Percentiles rank a stretch among this genome's conserved stretches.
phyloP scores from a whole-genome alignment of 1,140 invertebrate species.

The Oppia nitens region DNA sequence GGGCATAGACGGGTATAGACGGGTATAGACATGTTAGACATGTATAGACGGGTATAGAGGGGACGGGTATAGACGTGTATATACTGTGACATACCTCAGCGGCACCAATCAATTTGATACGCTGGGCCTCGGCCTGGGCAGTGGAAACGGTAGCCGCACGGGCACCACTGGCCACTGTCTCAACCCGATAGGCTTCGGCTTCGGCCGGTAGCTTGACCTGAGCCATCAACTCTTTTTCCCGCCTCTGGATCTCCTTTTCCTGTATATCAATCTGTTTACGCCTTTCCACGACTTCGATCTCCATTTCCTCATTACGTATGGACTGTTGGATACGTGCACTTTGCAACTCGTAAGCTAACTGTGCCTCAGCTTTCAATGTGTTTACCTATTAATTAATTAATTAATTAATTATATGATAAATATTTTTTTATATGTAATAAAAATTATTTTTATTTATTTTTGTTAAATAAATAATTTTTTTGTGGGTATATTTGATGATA shows the following conservation, averaged over 20 bases:
- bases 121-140: slow-evolving; percentile 77
- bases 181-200: slow-evolving; percentile 76
- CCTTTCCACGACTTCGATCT: slow-evolving; percentile 84
- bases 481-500: no score
- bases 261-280: slow-evolving; percentile 87
- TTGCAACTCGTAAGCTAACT: slow-evolving; percentile 86
- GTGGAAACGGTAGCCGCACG: slow-evolving; percentile 74
- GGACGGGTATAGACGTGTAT: no score
- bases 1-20: no score
- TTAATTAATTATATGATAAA: slow-evolving; percentile 6
- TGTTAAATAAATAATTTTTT: no score
- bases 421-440: no score
- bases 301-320: slow-evolving; percentile 89
- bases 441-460: no score
- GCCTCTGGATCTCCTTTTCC: slow-evolving; percentile 77
- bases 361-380: slow-evolving; percentile 92
- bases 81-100: slow-evolving; percentile 41
- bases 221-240: slow-evolving; percentile 77
- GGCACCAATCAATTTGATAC: slow-evolving; percentile 66
- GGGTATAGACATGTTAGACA: no score
- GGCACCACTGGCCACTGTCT: slow-evolving; percentile 76
- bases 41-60: no score
- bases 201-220: slow-evolving; percentile 82
- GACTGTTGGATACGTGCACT: slow-evolving; percentile 87
- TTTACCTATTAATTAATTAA: slow-evolving; percentile 33